These are phyloP conservation scores for Chymomyza amoena DNA, from an alignment of 2,888 invertebrate species.

Conservation along the genomic window DNA sequence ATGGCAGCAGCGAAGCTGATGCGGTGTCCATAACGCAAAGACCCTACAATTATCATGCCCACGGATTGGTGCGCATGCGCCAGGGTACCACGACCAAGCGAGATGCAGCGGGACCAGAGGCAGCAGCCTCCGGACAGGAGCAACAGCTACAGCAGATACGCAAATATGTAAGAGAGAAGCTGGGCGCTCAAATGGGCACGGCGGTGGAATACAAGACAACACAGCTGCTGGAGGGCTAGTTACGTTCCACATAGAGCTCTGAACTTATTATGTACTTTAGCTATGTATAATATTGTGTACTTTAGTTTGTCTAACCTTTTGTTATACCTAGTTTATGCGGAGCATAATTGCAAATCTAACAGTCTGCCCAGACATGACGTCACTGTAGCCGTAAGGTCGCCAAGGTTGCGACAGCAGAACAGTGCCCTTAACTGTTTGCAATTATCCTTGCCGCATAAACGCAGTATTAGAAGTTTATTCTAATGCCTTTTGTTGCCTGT, in stretches of 20 bases:
- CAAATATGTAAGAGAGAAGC: conserved; percentile 67
- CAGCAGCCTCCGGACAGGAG: conserved; percentile 35
- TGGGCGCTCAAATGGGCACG: conserved; percentile 70
- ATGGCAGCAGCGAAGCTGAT: conserved; percentile 13
- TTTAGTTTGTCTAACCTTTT: conserved; percentile 22
- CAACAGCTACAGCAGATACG: conserved; percentile 59
- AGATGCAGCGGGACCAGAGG: conserved; percentile 20
- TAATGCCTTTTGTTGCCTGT: conserved; percentile 48
- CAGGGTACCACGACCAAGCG: conserved; percentile 41
- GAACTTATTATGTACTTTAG: neutral
- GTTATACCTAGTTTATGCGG: conserved; percentile 34
- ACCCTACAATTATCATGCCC: conserved; percentile 77
- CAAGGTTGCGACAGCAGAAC: too few species aligned
- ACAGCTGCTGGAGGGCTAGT: conserved; percentile 60
- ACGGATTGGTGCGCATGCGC: conserved; percentile 41
- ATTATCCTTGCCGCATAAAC: conserved; percentile 10
- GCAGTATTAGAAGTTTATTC: conserved; percentile 31
- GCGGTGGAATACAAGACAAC: conserved; percentile 70
- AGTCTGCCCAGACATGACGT: neutral
- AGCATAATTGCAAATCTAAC: neutral
- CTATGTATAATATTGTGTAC: conserved; percentile 4
- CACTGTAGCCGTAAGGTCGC: neutral
- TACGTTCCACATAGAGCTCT: neutral
- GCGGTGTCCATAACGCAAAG: conserved; percentile 64
- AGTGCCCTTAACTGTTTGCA: neutral